Evolutionary conservation across 2,113 vertebrate species (phyloP).

Genomic region (Nettapus auritus): DNA sequence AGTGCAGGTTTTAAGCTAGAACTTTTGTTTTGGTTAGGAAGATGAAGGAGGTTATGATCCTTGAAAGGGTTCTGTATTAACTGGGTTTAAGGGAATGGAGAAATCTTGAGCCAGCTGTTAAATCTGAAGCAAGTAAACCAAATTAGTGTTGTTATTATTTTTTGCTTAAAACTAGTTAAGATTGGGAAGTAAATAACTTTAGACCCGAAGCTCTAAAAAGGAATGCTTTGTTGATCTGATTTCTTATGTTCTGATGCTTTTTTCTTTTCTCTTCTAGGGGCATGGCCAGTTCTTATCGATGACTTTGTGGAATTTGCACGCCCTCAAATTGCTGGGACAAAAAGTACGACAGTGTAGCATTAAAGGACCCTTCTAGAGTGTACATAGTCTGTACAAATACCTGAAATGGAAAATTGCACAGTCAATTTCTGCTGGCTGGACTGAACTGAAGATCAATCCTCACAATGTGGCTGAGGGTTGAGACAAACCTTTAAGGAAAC

Average conservation of each 20-base stretch:
- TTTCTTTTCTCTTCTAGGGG: conserved; percentile 66
- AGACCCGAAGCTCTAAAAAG: neutral
- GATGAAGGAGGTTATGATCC: neutral
- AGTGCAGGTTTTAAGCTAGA: neutral
- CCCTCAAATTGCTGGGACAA: conserved; percentile 90
- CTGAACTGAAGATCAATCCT: conserved; percentile 87
- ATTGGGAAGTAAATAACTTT: neutral
- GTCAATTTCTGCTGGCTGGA: conserved; percentile 88
- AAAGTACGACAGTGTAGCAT: conserved; percentile 89
- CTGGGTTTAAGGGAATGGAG: neutral
- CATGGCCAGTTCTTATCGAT: conserved; percentile 90
- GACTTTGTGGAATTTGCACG: conserved; percentile 93
- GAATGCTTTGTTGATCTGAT: neutral
- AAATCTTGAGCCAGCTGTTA: neutral
- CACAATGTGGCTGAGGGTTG: conserved; percentile 79
- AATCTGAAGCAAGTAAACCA: neutral
- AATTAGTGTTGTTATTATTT: fast-evolving
- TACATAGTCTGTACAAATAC: conserved; percentile 89
- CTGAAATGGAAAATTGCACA: conserved; percentile 84
- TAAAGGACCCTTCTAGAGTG: conserved; percentile 81
- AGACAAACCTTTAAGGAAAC: conserved; percentile 82
- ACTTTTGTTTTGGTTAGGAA: neutral
- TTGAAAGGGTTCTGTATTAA: neutral
- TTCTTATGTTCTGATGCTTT: neutral
- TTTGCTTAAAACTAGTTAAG: neutral